phyloP scores from a whole-genome alignment of 2,797 vertebrate species.

The Syndactyla subalaris region DNA sequence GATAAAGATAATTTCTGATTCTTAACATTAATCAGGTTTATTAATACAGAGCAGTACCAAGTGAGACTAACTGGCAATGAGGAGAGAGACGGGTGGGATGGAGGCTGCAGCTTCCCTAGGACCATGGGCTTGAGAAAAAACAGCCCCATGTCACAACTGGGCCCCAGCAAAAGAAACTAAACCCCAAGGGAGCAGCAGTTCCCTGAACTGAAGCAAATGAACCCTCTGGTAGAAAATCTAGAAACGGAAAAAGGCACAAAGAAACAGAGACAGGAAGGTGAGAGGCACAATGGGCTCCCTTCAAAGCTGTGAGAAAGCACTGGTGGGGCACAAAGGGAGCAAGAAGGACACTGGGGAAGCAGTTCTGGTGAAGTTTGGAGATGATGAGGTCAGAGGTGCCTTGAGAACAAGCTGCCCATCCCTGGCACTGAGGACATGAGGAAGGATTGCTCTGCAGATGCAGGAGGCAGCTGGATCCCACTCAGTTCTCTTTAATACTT shows the following conservation, averaged over 20 bases:
- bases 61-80: not conserved
- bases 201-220: not conserved
- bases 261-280: not conserved
- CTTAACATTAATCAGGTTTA: not conserved
- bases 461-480: not conserved
- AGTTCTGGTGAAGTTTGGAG: not conserved
- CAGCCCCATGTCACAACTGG: not conserved
- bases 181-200: not conserved
- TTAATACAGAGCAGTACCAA: not conserved
- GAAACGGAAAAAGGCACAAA: slow-evolving; percentile 27
- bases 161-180: not conserved
- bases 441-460: not conserved
- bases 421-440: not conserved
- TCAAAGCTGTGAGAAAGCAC: accelerated
- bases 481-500: not conserved
- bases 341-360: not conserved
- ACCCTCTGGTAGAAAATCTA: not conserved
- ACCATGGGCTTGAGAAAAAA: not conserved
- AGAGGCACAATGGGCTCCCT: not conserved
- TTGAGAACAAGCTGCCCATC: not conserved
- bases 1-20: not conserved
- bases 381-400: not conserved
- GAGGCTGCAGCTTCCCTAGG: not conserved
- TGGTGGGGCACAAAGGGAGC: not conserved
- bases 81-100: not conserved